phyloP scores from a whole-genome alignment of 2,888 invertebrate species.

The Eupithecia centaureata region DNA sequence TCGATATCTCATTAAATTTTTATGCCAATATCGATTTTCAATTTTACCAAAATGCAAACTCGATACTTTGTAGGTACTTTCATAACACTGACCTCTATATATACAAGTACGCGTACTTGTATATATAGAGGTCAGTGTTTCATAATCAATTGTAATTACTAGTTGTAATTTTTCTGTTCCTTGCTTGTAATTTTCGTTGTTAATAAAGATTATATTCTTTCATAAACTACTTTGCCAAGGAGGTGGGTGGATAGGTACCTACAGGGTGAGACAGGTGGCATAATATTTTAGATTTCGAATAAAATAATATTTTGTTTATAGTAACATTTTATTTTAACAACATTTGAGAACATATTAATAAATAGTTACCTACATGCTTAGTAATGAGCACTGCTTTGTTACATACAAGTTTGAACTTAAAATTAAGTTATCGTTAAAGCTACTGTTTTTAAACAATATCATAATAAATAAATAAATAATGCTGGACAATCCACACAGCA shows the following conservation, averaged over 20 bases:
- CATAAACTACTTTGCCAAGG: background rate
- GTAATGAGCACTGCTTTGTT: background rate
- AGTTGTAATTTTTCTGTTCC: too few species aligned
- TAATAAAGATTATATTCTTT: too few species aligned
- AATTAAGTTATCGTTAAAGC: background rate
- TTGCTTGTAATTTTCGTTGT: too few species aligned
- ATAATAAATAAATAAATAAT: too few species aligned
- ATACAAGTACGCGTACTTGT: too few species aligned
- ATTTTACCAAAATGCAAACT: conserved; percentile 2
- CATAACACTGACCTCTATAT: too few species aligned
- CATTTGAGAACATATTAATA: background rate
- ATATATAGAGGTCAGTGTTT: too few species aligned
- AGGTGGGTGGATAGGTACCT: too few species aligned
- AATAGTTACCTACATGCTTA: background rate
- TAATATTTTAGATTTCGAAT: background rate
- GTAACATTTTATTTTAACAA: background rate
- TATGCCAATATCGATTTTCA: conserved; percentile 44
- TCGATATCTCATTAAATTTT: conserved; percentile 56
- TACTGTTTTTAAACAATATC: background rate
- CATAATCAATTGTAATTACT: too few species aligned
- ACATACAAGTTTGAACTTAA: background rate
- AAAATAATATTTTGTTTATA: background rate
- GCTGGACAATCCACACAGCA: too few species aligned
- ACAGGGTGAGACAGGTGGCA: background rate
- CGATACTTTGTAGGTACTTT: background rate